Base-by-base conservation (phyloP, 64 coral and sea anemone species). In the Montipora capricornis region DNA sequence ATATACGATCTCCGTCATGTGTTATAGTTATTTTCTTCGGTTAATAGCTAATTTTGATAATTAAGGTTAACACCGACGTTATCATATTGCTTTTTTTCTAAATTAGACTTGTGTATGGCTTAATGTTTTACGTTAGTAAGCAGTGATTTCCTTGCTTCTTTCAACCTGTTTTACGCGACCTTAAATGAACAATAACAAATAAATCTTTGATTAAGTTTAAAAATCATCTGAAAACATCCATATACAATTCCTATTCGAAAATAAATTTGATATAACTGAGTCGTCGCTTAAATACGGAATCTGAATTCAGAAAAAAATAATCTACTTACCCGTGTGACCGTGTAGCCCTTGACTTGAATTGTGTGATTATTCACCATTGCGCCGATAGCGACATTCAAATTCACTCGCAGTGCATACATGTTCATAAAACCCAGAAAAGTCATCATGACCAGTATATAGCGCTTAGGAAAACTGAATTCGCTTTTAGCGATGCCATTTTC, bases 311-410 rank as follows among this genome's bases (percentile, higher is more conserved):
- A 58, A 37, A 37, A 37, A 37, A 37, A 37, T 37, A 37, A 11
- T 7, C 19, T 70, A 5, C 88, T 73, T 92, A 97, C 95, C 95
- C 71, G 87, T 29, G 80, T 73, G 9, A 94, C 48, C 14, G 75
- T 91, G 59, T 87, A 78, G 7, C 95, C 95, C 47, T 82, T 88
- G 6, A 83, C 66, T 12, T 97, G 74, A 29, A 94, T 81, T 9
- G 95, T 97, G 53, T 97, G 93, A 51, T 95, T 95, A n/a, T 97
- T 97, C 1, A 89, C 93, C 96, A 98, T 98, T 0, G 96, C 96
- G 17, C 96, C 93, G 2, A 98, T 89, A 17, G 96, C 93, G 9
- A 98, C 96, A 85, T 98, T 98, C 67, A 98, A 77, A 86, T 98
- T 98, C 20, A 95, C 96, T 78, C 96, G 60, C 79, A 98, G 82